Evolutionary conservation across 2,797 vertebrate genomes (phyloP).

Genomic region (Sebastes matsubarae): DNA sequence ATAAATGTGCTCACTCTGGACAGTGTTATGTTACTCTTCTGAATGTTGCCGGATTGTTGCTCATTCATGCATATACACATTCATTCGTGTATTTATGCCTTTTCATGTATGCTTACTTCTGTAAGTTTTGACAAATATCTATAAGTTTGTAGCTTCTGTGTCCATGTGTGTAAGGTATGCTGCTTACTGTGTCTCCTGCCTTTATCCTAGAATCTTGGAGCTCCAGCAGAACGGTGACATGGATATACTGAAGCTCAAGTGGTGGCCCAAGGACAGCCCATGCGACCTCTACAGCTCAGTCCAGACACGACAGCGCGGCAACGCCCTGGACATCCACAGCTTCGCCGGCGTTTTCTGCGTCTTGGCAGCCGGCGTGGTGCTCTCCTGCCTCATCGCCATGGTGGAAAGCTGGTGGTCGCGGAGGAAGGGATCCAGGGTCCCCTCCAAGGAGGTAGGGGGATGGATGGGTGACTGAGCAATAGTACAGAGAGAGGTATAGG

Average conservation of each 20-base stretch:
- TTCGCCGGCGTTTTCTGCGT: conserved; percentile 98
- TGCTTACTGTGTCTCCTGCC: conserved; percentile 10
- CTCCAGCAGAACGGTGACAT: conserved; percentile 98
- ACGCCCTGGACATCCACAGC: conserved; percentile 96
- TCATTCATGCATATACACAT: background rate
- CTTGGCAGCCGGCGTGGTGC: conserved; percentile 94
- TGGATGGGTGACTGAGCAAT: background rate
- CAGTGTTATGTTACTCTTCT: background rate
- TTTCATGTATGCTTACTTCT: background rate
- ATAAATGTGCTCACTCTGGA: background rate
- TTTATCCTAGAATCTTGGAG: conserved; percentile 90
- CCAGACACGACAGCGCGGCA: conserved; percentile 90
- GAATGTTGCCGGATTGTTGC: background rate
- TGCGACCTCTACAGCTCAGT: conserved; percentile 94
- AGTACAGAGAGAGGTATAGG: background rate
- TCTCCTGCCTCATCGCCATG: conserved; percentile 98
- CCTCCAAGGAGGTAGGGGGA: conserved; percentile 94
- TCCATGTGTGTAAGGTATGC: background rate
- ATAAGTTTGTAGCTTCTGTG: background rate
- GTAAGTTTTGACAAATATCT: background rate
- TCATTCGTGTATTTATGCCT: background rate
- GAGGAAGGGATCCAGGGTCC: conserved; percentile 95
- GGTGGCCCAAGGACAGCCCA: conserved; percentile 96
- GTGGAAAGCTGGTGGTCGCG: conserved; percentile 99
- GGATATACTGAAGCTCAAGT: conserved; percentile 96